Evolutionary conservation across 1,140 invertebrate species (phyloP).

Genomic region (Drosophila aff.): DNA sequence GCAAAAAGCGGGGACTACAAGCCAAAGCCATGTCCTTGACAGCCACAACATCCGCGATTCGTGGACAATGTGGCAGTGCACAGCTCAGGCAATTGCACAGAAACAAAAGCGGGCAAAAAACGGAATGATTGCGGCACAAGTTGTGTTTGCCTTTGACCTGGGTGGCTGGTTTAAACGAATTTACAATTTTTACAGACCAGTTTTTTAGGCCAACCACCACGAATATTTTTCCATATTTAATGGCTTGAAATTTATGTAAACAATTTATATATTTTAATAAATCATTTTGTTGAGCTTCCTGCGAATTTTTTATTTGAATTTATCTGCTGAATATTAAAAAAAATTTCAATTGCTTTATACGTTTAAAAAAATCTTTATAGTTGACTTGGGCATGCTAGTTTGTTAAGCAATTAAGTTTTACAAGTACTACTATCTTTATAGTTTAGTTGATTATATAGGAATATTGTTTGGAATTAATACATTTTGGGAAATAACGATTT

Average conservation of each 20-base stretch:
- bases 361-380: too few species aligned
- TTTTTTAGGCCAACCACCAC: background rate
- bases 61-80: slow-evolving; percentile 28
- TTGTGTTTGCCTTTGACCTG: slow-evolving; percentile 1
- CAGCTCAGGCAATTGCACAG: slow-evolving; percentile 25
- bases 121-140: background rate
- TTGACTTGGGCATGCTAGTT: background rate
- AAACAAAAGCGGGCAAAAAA: slow-evolving; percentile 17
- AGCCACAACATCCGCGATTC: slow-evolving; percentile 45
- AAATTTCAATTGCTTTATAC: background rate
- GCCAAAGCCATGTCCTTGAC: slow-evolving; percentile 51
- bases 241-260: background rate
- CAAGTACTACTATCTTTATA: too few species aligned
- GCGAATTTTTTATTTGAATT: background rate
- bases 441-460: background rate
- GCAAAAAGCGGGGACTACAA: slow-evolving; percentile 10
- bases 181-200: background rate
- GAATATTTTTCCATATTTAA: background rate
- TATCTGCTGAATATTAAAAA: background rate
- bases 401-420: background rate
- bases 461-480: background rate
- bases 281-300: background rate
- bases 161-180: background rate
- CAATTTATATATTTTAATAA: background rate
- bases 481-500: too few species aligned